Conservation (phyloP, 2,797 vertebrate species). For the Urophycis tenuis region DNA sequence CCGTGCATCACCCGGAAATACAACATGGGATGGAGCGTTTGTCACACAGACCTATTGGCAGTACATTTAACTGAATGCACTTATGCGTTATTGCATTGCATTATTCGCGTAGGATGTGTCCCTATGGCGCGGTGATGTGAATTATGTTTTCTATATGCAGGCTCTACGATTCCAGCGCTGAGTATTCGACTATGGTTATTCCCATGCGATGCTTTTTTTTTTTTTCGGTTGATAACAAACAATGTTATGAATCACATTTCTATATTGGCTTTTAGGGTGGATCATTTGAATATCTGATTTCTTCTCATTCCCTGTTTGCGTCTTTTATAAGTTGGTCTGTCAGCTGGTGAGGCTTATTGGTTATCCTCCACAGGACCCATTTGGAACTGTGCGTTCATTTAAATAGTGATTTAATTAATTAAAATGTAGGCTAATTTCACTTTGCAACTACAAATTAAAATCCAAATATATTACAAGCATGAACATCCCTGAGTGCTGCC, state of each 20-base stretch:
- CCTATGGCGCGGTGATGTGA: neutral
- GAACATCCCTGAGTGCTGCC: neutral
- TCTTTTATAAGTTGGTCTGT: neutral
- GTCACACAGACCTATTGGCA: slow-evolving; percentile 26
- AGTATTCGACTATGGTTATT: neutral
- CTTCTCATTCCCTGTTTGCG: neutral
- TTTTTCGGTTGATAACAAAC: neutral
- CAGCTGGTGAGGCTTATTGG: neutral
- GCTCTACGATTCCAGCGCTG: neutral
- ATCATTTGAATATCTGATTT: neutral
- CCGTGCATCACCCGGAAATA: slow-evolving; percentile 62
- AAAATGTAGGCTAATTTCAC: neutral
- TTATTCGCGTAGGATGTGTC: neutral
- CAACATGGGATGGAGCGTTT: slow-evolving; percentile 37
- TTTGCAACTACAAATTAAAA: neutral
- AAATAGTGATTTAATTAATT: neutral
- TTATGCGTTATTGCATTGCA: too few species aligned
- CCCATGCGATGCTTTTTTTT: neutral
- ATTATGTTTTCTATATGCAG: neutral
- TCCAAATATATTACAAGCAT: neutral
- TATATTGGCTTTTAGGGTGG: neutral
- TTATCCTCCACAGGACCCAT: neutral
- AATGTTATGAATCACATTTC: neutral
- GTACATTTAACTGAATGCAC: neutral
- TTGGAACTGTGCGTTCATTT: neutral